phyloP scores from a whole-genome alignment of 2,888 invertebrate species.

The Stenurella melanura region DNA sequence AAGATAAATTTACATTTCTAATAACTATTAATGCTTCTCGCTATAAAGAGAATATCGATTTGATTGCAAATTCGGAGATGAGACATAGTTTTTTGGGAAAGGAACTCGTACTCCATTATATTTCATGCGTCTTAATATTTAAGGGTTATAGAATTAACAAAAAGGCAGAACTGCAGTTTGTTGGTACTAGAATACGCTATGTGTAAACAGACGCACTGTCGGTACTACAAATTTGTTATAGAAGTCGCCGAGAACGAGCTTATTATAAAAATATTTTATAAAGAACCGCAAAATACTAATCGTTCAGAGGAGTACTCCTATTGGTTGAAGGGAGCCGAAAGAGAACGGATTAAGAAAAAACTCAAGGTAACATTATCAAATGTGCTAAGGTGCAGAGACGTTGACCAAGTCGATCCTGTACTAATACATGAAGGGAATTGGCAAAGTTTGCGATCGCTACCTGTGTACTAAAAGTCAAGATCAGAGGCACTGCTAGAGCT shows the following conservation, averaged over 20 bases:
- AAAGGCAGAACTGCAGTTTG: not conserved
- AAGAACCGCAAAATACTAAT: conserved; percentile 2
- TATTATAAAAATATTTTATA: not conserved
- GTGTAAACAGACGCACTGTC: not conserved
- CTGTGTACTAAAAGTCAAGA: conserved; percentile 5
- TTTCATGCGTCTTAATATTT: not conserved
- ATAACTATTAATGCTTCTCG: not conserved
- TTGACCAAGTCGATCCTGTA: not conserved
- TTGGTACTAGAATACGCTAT: conserved; percentile 4
- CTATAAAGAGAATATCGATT: not conserved
- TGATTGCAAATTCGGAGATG: not conserved
- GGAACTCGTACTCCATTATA: not conserved
- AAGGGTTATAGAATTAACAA: not conserved
- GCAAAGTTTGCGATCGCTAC: conserved; percentile 6
- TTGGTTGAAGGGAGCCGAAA: not conserved
- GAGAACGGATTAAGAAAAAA: not conserved
- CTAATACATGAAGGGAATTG: conserved; percentile 1
- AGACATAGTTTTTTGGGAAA: not conserved
- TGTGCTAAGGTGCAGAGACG: not conserved
- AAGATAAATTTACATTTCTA: not conserved
- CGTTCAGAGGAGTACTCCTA: not conserved
- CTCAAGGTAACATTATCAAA: not conserved
- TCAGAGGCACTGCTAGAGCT: conserved; percentile 11
- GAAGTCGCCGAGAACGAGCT: not conserved
- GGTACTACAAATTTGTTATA: not conserved